Base-by-base conservation (phyloP, 2,113 vertebrate genomes). In the rat (Rattus norvegicus) region DNA sequence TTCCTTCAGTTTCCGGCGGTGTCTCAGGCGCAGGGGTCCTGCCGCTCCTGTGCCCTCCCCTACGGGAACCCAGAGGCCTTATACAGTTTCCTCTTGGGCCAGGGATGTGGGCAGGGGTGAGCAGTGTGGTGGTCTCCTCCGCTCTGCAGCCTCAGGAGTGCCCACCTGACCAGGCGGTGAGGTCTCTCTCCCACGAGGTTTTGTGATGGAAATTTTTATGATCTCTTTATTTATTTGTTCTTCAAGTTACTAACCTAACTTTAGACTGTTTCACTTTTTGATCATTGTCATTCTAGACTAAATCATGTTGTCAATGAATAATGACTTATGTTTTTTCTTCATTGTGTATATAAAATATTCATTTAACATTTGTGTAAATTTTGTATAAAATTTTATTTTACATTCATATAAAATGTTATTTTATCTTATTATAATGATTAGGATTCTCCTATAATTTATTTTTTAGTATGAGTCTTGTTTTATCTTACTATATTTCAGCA, bases 231-330 rank as follows among this genome's bases (percentile, higher is more conserved):
- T 93, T 92, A 77, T 90, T 84, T 6, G 76, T 70, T 87, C 8
- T 95, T 88, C 67, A 88, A n/a, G 20, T 56, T 90, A 70, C 19
- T 96, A 86, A 90, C 79, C 33, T 63, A 90, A 90, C 90, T 96
- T 86, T 63, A 47, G 47, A 2, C 73, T 43, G 13, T n/a, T 69
- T 83, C 75, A 0, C 43, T 49, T 8, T 52, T 30, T 88, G 63
- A 28, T 61, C 17, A 54, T 20, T 91, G 24, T 7, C 56, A 63
- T 10, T 73, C 39, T 92, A 12, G 26, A 49, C 7, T 95, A 39
- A 83, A 52, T 26, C 30, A 92, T 83, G 1, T 84, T 91, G 12
- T 67, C 90, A 95, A 91, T 75, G 14, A 1, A 72, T 83, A 94
- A 84, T 80, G 14, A 0, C 4, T 17, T 93, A 89, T 88, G n/a